phyloP scores from a whole-genome alignment of 2,888 invertebrate species.

The Xanthia icteritia region DNA sequence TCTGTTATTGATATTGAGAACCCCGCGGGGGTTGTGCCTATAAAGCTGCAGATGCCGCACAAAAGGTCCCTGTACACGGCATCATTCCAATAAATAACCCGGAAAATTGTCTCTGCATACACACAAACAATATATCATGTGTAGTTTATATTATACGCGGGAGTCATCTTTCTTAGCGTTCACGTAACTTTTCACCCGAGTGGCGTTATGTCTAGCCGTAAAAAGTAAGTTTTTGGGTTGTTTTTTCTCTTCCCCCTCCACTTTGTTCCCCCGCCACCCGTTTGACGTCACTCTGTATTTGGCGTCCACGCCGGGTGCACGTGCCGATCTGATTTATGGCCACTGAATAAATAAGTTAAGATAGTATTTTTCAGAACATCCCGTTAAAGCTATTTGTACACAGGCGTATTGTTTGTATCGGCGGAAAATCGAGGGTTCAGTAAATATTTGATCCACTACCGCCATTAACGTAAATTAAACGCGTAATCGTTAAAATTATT shows the following conservation, averaged over 20 bases:
- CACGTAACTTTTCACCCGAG: constrained; percentile 76
- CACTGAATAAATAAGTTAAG: constrained; percentile 85
- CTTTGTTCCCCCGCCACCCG: constrained; percentile 43
- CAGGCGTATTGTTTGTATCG: constrained; percentile 64
- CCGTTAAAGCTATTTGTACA: constrained; percentile 67
- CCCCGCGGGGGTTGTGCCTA: constrained; percentile 72
- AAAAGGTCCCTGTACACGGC: constrained; percentile 76
- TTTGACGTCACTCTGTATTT: constrained; percentile 70
- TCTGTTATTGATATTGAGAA: constrained; percentile 83
- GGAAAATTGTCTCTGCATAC: constrained; percentile 80
- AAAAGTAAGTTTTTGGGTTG: constrained; percentile 79
- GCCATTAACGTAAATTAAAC: constrained; percentile 72
- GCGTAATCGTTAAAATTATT: constrained; percentile 81
- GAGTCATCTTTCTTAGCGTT: constrained; percentile 78
- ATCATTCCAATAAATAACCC: constrained; percentile 81
- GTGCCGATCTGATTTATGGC: constrained; percentile 87
- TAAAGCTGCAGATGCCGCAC: constrained; percentile 79
- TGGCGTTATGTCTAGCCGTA: constrained; percentile 74
- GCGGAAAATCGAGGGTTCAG: constrained; percentile 62
- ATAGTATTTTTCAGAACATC: constrained; percentile 74
- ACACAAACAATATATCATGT: constrained; percentile 78
- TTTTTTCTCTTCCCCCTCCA: constrained; percentile 67
- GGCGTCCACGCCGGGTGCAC: constrained; percentile 77
- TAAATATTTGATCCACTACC: constrained; percentile 75
- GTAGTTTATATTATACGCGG: constrained; percentile 79